Conservation (phyloP, 2,888 invertebrate species). For the Ariolimax columbianus region DNA sequence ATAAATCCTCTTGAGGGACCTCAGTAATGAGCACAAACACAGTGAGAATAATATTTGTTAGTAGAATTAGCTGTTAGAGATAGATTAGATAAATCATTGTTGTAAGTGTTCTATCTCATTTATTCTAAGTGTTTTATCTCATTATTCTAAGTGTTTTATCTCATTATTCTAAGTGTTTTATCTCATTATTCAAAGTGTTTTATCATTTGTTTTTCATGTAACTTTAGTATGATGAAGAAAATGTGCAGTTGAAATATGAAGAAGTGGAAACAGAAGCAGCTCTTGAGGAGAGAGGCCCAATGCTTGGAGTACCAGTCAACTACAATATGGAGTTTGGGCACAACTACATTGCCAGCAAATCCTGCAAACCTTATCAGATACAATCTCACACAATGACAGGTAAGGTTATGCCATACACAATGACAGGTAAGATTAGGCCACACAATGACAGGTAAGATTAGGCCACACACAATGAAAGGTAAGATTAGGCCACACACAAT, state of each 20-base stretch:
- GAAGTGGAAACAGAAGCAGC: background rate
- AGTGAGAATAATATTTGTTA: too few species aligned
- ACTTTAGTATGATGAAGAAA: conserved; percentile 3
- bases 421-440: too few species aligned
- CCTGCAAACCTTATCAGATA: conserved; percentile 2
- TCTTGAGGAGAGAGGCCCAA: conserved; percentile 26
- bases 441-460: too few species aligned
- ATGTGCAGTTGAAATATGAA: background rate
- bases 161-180: background rate
- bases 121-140: background rate
- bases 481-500: too few species aligned
- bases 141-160: background rate
- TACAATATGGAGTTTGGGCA: background rate
- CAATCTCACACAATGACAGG: background rate
- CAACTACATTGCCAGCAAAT: conserved; percentile 27
- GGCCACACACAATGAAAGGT: too few species aligned
- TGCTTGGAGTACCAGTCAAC: conserved; percentile 22
- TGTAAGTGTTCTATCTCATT: background rate
- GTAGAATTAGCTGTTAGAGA: too few species aligned
- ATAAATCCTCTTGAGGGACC: too few species aligned
- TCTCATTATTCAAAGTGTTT: background rate
- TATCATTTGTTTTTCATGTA: background rate
- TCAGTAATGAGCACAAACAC: too few species aligned
- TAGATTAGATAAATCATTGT: too few species aligned
- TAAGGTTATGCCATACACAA: background rate